Base-by-base conservation (phyloP, 1,140 invertebrate species). In the Scaptodrosophila lebanonensis region DNA sequence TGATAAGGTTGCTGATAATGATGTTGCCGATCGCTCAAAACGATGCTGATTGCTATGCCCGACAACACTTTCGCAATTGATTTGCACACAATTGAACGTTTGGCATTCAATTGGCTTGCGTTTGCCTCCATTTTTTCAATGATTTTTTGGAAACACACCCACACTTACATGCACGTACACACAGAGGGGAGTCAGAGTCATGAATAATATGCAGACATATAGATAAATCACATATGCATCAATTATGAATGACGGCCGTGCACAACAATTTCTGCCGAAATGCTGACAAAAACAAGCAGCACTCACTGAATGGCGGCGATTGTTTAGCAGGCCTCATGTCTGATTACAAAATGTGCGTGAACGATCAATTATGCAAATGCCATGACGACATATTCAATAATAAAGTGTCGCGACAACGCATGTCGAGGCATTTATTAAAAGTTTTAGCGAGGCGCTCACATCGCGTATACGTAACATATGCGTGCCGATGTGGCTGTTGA, bases 11-110 rank as follows among this genome's bases (percentile, higher is more conserved):
- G n/a, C n/a, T n/a, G n/a, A n/a, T n/a, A n/a, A n/a, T n/a, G n/a
- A n/a, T n/a, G n/a, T n/a, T n/a, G n/a, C n/a, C n/a, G n/a, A n/a
- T n/a, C n/a, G n/a, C n/a, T n/a, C n/a, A n/a, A n/a, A n/a, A n/a
- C n/a, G n/a, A n/a, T n/a, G n/a, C n/a, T n/a, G n/a, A n/a, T n/a
- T n/a, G n/a, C n/a, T n/a, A n/a, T n/a, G n/a, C n/a, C n/a, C n/a
- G n/a, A n/a, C n/a, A n/a, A n/a, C n/a, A n/a, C n/a, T 76, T 77
- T 76, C 77, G 72, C 72, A 76, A 76, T 76, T 76, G 72, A 76
- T 76, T 77, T 76, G 72, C 72, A 76, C n/a, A n/a, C 72, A 76
- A 72, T 76, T 77, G 72, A 67, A 71, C 54, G 57, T 52, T 52
- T 66, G 72, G 72, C 72, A 77, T 77, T 76, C 72, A 61, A n/a